Conservation (phyloP, 1,140 invertebrate genomes). For the Lasioglossum baleicum region DNA sequence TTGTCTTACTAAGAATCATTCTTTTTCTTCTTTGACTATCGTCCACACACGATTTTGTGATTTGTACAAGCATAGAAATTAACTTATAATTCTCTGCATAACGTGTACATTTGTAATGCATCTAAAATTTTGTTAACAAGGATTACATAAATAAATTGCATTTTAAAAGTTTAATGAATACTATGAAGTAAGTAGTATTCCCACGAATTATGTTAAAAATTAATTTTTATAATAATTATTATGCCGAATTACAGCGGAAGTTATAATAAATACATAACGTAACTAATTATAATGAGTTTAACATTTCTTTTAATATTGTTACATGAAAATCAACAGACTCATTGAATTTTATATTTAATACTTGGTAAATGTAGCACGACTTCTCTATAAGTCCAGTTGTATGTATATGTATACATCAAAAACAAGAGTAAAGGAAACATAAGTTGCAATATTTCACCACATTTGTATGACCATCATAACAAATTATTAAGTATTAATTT, state of each 20-base stretch:
- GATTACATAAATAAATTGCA: constrained; percentile 4
- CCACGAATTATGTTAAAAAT: not conserved
- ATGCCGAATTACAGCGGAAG: not conserved
- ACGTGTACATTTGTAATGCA: not conserved
- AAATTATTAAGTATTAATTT: constrained; percentile 56
- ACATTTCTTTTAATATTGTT: not conserved
- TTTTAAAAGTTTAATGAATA: not conserved
- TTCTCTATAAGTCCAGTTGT: constrained; percentile 51
- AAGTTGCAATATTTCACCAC: constrained; percentile 20
- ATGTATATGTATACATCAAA: constrained; percentile 45
- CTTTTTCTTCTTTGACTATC: too few species aligned
- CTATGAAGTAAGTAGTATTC: constrained; percentile 9
- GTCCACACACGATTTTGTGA: too few species aligned
- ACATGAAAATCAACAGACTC: constrained; percentile 1
- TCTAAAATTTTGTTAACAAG: not conserved
- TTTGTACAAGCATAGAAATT: too few species aligned
- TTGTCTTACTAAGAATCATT: too few species aligned
- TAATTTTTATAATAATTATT: constrained; percentile 2
- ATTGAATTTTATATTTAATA: constrained; percentile 45
- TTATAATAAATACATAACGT: not conserved
- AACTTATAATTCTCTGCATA: not conserved
- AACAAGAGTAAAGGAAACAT: constrained; percentile 23
- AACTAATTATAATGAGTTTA: not conserved
- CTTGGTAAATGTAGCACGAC: constrained; percentile 52
- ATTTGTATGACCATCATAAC: constrained; percentile 32